phyloP scores from a whole-genome alignment of 2,797 vertebrate species.

The Peromyscus nudipes region DNA sequence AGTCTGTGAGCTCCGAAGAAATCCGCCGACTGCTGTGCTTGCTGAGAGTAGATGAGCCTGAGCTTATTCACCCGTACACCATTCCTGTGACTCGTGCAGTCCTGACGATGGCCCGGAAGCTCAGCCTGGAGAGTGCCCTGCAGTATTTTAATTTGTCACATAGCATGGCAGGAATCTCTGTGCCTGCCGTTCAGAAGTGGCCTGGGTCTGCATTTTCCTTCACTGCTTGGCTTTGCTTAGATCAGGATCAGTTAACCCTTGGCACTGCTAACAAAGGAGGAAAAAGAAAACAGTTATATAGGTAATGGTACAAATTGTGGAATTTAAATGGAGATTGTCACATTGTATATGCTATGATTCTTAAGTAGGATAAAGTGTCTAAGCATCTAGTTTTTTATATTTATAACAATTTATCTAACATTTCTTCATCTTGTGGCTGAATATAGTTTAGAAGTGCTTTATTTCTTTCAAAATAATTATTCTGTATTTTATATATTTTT shows the following conservation, averaged over 20 bases:
- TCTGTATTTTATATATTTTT: conserved; percentile 60
- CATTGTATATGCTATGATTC: conserved; percentile 23
- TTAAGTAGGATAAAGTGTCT: conserved; percentile 41
- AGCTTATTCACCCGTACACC: conserved; percentile 91
- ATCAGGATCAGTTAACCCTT: conserved; percentile 93
- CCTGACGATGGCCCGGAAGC: conserved; percentile 95
- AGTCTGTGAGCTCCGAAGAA: conserved; percentile 94
- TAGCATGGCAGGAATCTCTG: conserved; percentile 96
- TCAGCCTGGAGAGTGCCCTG: conserved; percentile 95
- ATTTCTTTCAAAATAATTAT: conserved; percentile 55
- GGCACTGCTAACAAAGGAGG: conserved; percentile 89
- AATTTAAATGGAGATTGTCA: conserved; percentile 51
- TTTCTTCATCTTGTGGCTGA: not conserved
- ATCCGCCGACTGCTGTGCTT: conserved; percentile 92
- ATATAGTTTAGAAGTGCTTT: conserved; percentile 54
- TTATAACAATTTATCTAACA: conserved; percentile 30
- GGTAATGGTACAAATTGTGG: conserved; percentile 87
- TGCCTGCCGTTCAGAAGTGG: conserved; percentile 95
- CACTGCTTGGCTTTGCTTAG: conserved; percentile 96
- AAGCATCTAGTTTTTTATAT: conserved; percentile 38
- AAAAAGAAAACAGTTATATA: conserved; percentile 98
- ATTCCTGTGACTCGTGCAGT: conserved; percentile 93
- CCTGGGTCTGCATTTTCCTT: conserved; percentile 97
- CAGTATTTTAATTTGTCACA: conserved; percentile 97
- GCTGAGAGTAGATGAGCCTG: conserved; percentile 91